These are phyloP conservation scores for Sebastes elongatus DNA, from an alignment of 2,797 vertebrate genomes.

Conservation along the genomic window DNA sequence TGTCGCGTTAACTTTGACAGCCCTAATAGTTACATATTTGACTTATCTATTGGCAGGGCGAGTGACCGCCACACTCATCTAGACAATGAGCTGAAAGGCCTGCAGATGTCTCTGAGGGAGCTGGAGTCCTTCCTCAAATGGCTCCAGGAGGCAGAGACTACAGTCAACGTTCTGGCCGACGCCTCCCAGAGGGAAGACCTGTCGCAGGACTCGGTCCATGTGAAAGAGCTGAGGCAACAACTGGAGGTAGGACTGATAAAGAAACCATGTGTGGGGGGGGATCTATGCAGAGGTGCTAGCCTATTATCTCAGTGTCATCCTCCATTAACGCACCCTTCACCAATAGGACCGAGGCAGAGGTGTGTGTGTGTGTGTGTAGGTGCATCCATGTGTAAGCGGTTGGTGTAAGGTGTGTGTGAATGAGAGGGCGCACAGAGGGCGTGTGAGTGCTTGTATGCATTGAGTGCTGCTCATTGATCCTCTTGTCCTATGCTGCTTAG, in stretches of 20 bases:
- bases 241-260: constrained; percentile 85
- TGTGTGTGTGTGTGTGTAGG: constrained; percentile 6
- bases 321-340: constrained; percentile 55
- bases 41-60: constrained; percentile 77
- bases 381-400: constrained; percentile 1
- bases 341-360: neutral
- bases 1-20: accelerated
- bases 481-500: constrained; percentile 37
- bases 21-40: neutral
- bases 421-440: constrained; percentile 37
- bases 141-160: constrained; percentile 95
- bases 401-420: constrained; percentile 48
- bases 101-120: constrained; percentile 89
- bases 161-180: constrained; percentile 89
- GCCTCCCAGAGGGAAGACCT: constrained; percentile 90
- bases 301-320: constrained; percentile 68
- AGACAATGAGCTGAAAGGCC: constrained; percentile 87
- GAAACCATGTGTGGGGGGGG: neutral
- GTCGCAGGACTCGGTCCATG: constrained; percentile 83
- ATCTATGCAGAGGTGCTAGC: constrained; percentile 24
- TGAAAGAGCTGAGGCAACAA: constrained; percentile 87
- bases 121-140: constrained; percentile 95
- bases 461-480: constrained; percentile 57
- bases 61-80: constrained; percentile 86
- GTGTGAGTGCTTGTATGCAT: constrained; percentile 42